Evolutionary conservation across 1,140 invertebrate genomes (phyloP).

Genomic region (Temnothorax nylanderi): DNA sequence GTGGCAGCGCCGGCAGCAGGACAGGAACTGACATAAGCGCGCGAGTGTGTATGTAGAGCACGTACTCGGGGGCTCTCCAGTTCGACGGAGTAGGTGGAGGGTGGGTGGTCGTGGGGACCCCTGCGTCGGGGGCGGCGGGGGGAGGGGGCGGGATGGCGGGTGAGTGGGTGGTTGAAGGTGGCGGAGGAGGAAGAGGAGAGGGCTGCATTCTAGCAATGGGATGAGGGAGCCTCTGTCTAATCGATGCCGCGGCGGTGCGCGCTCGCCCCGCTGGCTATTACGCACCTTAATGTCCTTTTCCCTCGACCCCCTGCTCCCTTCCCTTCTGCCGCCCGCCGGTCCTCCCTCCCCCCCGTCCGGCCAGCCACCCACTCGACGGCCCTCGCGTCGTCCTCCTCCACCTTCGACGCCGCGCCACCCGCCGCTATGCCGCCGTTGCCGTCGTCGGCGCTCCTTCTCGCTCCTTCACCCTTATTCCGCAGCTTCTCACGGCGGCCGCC

Average conservation of each 20-base stretch:
- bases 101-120: constrained; percentile 77
- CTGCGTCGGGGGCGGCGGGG: constrained; percentile 70
- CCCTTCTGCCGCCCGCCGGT: constrained; percentile 58
- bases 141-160: constrained; percentile 71
- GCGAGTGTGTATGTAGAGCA: constrained; percentile 85
- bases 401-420: constrained; percentile 70
- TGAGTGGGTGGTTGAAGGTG: constrained; percentile 64
- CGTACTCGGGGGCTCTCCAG: constrained; percentile 82
- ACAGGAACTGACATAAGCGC: constrained; percentile 82
- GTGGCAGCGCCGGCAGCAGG: constrained; percentile 72
- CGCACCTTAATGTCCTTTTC: constrained; percentile 86
- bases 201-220: constrained; percentile 79
- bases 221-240: constrained; percentile 84
- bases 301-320: constrained; percentile 62
- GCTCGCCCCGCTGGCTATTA: constrained; percentile 85
- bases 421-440: constrained; percentile 63
- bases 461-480: constrained; percentile 59
- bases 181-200: constrained; percentile 53
- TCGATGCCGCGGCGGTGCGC: constrained; percentile 85
- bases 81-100: constrained; percentile 78
- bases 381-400: constrained; percentile 73
- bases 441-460: constrained; percentile 66
- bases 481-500: constrained; percentile 56
- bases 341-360: constrained; percentile 35
- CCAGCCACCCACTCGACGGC: constrained; percentile 66